Evolutionary conservation across 2,888 invertebrate genomes (phyloP).

Genomic region (Drosophila cyrtoloma): DNA sequence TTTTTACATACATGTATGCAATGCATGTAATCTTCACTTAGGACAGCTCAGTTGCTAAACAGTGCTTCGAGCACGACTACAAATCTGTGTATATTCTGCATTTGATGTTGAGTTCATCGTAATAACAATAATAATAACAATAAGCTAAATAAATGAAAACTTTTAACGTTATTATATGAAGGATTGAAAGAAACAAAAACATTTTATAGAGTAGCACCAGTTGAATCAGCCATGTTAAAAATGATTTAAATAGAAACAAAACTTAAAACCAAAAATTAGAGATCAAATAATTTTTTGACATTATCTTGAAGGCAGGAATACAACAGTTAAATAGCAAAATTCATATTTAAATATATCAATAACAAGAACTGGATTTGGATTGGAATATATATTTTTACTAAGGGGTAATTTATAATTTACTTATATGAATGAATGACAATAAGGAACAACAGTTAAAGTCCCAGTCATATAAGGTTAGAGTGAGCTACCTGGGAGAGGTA

Average conservation of each 20-base stretch:
- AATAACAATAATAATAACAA: slow-evolving; percentile 44
- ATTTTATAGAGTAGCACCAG: not conserved
- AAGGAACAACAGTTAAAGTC: not conserved
- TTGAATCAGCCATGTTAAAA: not conserved
- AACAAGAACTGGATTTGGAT: not conserved
- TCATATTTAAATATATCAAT: not conserved
- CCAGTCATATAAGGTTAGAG: not conserved
- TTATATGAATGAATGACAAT: not conserved
- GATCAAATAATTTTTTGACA: not conserved
- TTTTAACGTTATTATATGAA: slow-evolving; percentile 13
- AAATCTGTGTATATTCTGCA: slow-evolving; percentile 5
- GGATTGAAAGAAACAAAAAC: not conserved
- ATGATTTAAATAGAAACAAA: not conserved
- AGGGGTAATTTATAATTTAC: not conserved
- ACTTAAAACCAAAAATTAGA: not conserved
- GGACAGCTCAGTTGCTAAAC: slow-evolving; percentile 26
- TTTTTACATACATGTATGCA: slow-evolving; percentile 34
- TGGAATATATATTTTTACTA: not conserved
- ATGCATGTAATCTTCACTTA: not conserved
- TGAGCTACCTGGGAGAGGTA: not conserved
- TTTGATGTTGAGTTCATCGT: slow-evolving; percentile 26
- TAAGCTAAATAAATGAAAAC: slow-evolving; percentile 60
- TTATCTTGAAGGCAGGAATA: not conserved
- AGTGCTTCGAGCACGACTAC: slow-evolving; percentile 1
- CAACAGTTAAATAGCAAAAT: not conserved